A percentile compares a stretch with the other conserved stretches of the same genome.
These are phyloP conservation scores for Ailuropoda melanoleuca DNA, from an alignment of 2,113 vertebrate genomes.

Conservation along the genomic window DNA sequence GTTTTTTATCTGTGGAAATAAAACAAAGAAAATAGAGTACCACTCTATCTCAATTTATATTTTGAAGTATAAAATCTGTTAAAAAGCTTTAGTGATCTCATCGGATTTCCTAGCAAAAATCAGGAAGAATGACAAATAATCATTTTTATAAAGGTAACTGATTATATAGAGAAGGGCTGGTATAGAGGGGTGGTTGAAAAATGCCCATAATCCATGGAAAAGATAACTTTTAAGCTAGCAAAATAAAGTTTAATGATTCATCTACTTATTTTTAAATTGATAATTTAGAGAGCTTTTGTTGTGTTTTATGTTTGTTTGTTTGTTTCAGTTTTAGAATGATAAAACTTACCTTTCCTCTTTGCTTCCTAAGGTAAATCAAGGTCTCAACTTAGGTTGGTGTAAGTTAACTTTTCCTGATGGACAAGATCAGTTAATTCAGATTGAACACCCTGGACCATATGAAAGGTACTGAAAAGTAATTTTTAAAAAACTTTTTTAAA, in stretches of 20 bases:
- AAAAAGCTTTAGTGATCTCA: conserved; percentile 17
- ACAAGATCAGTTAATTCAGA: conserved; percentile 79
- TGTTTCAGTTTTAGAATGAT: conserved; percentile 43
- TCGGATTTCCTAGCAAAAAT: conserved; percentile 45
- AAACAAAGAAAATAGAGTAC: conserved; percentile 25
- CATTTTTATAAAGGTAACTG: conserved; percentile 19
- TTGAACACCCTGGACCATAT: conserved; percentile 80
- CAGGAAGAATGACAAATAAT: conserved; percentile 3
- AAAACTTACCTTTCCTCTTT: conserved; percentile 46
- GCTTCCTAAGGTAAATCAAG: conserved; percentile 78
- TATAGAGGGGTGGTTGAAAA: not conserved
- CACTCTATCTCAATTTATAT: not conserved
- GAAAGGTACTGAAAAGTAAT: conserved; percentile 81
- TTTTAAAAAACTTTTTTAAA: not conserved
- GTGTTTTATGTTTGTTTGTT: not conserved
- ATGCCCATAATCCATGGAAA: not conserved
- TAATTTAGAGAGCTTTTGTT: not conserved
- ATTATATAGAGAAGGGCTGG: not conserved
- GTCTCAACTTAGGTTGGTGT: conserved; percentile 80
- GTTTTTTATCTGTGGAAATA: not conserved
- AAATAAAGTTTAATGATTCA: conserved; percentile 41
- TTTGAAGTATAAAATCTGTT: conserved; percentile 35
- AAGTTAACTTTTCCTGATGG: conserved; percentile 83
- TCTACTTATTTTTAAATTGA: not conserved
- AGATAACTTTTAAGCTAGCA: not conserved